These are phyloP conservation scores for Malurus elegans DNA, from an alignment of 2,113 vertebrate genomes.

Conservation along the genomic window DNA sequence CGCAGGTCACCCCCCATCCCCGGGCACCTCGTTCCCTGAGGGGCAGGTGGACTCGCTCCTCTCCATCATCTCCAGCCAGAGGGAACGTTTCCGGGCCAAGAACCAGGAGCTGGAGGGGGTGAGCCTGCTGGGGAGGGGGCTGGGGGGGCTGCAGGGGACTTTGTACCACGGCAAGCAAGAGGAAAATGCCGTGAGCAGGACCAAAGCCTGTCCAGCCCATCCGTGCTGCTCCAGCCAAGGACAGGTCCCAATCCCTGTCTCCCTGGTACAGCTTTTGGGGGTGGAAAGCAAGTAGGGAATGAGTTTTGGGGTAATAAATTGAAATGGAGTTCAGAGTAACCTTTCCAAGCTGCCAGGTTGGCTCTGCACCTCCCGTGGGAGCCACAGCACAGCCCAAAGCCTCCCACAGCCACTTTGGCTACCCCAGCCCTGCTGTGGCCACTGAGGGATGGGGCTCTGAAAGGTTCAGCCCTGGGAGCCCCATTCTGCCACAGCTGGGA, in stretches of 20 bases:
- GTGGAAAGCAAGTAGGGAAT: accelerated
- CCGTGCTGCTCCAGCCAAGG: background rate
- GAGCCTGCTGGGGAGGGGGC: background rate
- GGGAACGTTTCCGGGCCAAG: conserved; percentile 91
- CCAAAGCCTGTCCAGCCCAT: background rate
- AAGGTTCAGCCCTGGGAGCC: background rate
- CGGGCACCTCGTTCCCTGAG: conserved; percentile 74
- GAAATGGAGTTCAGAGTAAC: background rate
- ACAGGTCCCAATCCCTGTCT: background rate
- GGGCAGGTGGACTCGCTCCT: conserved; percentile 93
- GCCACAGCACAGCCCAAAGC: background rate
- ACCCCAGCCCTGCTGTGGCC: background rate
- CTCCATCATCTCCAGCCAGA: conserved; percentile 97
- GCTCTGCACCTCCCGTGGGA: background rate
- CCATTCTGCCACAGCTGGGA: background rate
- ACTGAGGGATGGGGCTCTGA: accelerated
- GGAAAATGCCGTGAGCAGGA: background rate
- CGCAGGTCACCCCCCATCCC: conserved; percentile 26
- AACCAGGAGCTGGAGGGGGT: conserved; percentile 96
- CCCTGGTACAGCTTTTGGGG: background rate
- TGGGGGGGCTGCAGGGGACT: background rate
- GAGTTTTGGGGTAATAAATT: background rate
- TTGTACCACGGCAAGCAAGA: no score
- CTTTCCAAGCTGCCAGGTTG: background rate
- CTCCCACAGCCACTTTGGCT: background rate